Evolutionary conservation across 2,113 vertebrate genomes (phyloP), one percentile per base, ranked within the genome.

Genomic region (Oryzias javanicus): DNA sequence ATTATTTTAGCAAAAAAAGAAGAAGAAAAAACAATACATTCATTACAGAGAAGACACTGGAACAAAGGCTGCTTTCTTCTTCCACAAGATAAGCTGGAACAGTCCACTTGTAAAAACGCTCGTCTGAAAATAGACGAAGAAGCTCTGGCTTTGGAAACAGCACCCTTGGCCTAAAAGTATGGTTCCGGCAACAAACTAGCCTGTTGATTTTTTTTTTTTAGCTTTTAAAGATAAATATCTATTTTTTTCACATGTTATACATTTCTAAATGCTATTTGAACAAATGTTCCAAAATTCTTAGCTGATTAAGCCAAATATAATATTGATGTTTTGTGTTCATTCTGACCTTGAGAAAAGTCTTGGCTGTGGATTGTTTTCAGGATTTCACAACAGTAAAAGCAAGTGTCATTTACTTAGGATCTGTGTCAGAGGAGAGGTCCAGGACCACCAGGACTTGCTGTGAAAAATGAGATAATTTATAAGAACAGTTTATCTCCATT

Each of bases 331-430:
- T 65, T 78, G 44, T 60, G 44, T 60, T 57, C 46, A 56, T 35
- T 52, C 24, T 67, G 63, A 76, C 45, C 55, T 64, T 56, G 13
- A 46, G 44, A 41, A 72, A 64, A 46, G 58, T 58, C 54, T 19
- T 60, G 42, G 22, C 40, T 20, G 27, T 6, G 14, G 55, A 18
- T 29, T 20, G 19, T 67, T 72, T 78, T 64, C 81, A 73, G 42
- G 29, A 57, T 64, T 78, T 41, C 42, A 60, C 41, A 65, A 56
- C 47, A 67, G 52, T 70, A 45, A 49, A 44, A 15, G 22, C 41
- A 54, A 27, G n/a, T 55, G 47, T 29, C 44, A 20, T 71, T 64
- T 13, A 42, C 48, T 13, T 13, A 0, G 12, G 14, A 25, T 17
- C 24, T 45, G 20, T 25, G 25, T 7, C 41, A 6, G 29, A 1